phyloP scores from a whole-genome alignment of 2,888 invertebrate genomes.

The Eilema caniola region DNA sequence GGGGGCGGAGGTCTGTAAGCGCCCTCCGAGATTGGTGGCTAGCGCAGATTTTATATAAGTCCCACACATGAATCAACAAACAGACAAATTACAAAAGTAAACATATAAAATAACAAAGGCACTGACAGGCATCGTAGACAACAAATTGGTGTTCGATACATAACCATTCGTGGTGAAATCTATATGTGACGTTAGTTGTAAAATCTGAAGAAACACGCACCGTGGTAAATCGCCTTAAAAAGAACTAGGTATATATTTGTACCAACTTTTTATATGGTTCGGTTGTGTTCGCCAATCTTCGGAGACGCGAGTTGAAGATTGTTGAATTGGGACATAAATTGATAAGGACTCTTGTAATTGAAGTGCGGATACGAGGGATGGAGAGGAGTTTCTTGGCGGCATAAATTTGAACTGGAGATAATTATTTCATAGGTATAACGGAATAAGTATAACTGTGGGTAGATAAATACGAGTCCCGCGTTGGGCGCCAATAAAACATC shows the following conservation, averaged over 20 bases:
- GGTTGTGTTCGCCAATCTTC: conserved; percentile 5
- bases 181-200: background rate
- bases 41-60: no score
- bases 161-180: no score
- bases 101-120: no score
- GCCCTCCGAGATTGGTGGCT: no score
- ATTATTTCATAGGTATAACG: background rate
- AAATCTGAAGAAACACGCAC: background rate
- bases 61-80: no score
- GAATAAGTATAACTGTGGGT: background rate
- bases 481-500: background rate
- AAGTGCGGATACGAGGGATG: background rate
- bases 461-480: background rate
- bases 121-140: no score
- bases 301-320: background rate
- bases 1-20: no score
- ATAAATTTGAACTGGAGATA: background rate
- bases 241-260: background rate
- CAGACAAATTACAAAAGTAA: no score
- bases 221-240: background rate
- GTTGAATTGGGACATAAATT: background rate
- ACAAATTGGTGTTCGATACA: no score
- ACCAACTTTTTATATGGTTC: background rate
- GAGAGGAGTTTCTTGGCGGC: background rate
- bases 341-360: background rate